These are phyloP conservation scores for Zaprionus inermis DNA, from an alignment of 1,140 invertebrate genomes.

Conservation along the genomic window DNA sequence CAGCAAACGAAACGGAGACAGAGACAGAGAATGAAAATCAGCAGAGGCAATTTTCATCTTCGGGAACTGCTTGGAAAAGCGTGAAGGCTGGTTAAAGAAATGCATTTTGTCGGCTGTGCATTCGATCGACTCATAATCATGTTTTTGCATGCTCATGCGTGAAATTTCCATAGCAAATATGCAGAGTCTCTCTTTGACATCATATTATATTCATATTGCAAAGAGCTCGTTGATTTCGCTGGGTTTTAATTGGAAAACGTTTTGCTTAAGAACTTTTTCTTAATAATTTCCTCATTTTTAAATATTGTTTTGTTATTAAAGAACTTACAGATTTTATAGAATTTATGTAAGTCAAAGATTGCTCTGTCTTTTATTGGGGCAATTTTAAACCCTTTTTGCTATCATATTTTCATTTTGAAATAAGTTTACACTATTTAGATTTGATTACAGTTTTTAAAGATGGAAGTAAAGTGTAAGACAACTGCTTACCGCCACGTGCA, in stretches of 20 bases:
- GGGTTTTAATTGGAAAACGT: neutral
- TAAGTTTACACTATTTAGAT: constrained; percentile 4
- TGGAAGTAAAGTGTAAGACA: constrained; percentile 44
- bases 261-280: too few relatives aligned
- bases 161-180: constrained; percentile 40
- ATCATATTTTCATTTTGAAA: constrained; percentile 9
- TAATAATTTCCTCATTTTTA: too few relatives aligned
- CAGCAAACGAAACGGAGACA: constrained; percentile 4
- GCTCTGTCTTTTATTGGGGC: too few relatives aligned
- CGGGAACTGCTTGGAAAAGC: neutral
- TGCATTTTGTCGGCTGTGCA: constrained; percentile 28
- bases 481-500: constrained; percentile 70
- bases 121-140: constrained; percentile 20
- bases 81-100: constrained; percentile 5
- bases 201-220: constrained; percentile 32
- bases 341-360: too few relatives aligned
- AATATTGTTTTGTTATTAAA: too few relatives aligned
- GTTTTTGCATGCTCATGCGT: constrained; percentile 35
- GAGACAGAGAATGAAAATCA: constrained; percentile 13
- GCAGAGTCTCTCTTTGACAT: neutral
- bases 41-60: constrained; percentile 34
- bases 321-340: too few relatives aligned
- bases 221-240: constrained; percentile 14
- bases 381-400: too few relatives aligned
- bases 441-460: constrained; percentile 3